Evolutionary conservation across 1,140 invertebrate genomes (phyloP), one percentile per base, ranked within the genome.

Genomic region (Micrasema longulum): DNA sequence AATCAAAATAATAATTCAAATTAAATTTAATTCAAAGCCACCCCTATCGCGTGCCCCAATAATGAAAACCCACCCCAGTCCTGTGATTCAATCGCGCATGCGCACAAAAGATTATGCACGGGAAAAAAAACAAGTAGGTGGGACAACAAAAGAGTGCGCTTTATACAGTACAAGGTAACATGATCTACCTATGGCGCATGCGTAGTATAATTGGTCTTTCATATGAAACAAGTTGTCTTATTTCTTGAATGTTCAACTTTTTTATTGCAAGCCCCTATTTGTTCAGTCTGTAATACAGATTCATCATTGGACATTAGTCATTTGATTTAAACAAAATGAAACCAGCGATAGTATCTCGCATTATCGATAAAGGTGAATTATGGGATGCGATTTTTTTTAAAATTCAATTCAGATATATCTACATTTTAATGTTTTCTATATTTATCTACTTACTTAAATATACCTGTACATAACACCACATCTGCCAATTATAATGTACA

Each of bases 1-100:
- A 70, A 76, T 76, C 74, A 71, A 64, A 71, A 73, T 73, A 73
- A 73, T 73, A 76, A 76, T 76, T 76, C 74, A 76, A 76, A 76
- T 73, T 76, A 71, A 76, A 76, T 76, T 76, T 72, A 76, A 72
- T 73, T 76, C 74, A 76, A 71, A 73, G 74, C 71, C 67, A 71
- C 74, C 74, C 74, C 71, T 72, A 76, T 75, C 73, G 70, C 73
- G 73, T 75, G 73, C 57, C 73, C 67, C 43, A 74, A 67, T 69
- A 72, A 71, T 71, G 65, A 71, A 67, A 71, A 71, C 62, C 69
- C 69, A 69, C 57, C 70, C 53, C 62, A 41, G 31, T 35, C 63
- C 68, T 50, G 64, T 36, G 66, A 67, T 65, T 75, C 74, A 75
- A 75, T 75, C 74, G 74, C 74, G 69, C 63, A 68, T 66, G 65